Conservation (phyloP, 2,113 vertebrate species). For the Lota lota region DNA sequence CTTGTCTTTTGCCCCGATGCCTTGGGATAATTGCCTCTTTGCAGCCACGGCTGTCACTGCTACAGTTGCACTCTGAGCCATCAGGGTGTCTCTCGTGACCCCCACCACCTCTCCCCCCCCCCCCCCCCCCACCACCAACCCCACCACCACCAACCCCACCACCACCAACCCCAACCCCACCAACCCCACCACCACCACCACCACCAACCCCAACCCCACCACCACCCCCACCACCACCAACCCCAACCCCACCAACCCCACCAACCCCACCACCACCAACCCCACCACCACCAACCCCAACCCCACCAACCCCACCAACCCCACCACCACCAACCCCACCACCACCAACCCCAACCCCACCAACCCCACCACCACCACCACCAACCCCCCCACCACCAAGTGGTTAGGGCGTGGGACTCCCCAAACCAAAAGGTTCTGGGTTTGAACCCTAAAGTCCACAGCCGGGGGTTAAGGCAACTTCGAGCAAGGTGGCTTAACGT, state of each 20-base stretch:
- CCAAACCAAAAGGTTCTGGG: too few species aligned
- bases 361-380: neutral
- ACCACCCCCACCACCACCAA: neutral
- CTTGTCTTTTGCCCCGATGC: slow-evolving; percentile 63
- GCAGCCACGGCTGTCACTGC: slow-evolving; percentile 34
- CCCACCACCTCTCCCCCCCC: slow-evolving; percentile 25
- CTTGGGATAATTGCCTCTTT: slow-evolving; percentile 68
- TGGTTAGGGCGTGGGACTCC: too few species aligned
- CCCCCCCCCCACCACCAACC: slow-evolving; percentile 18
- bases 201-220: too few species aligned
- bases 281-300: slow-evolving; percentile 25
- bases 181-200: neutral
- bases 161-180: slow-evolving; percentile 15
- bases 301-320: slow-evolving; percentile 18
- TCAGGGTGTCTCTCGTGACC: slow-evolving; percentile 42
- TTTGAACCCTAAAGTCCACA: too few species aligned
- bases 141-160: slow-evolving; percentile 16
- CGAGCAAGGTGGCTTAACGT: too few species aligned
- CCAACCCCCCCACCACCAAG: too few species aligned
- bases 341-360: slow-evolving; percentile 15
- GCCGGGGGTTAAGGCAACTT: too few species aligned
- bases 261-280: neutral
- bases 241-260: neutral
- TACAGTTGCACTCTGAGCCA: slow-evolving; percentile 47
- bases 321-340: slow-evolving; percentile 16